Conservation (phyloP, 2,797 vertebrate species). For the Astyanax mexicanus region DNA sequence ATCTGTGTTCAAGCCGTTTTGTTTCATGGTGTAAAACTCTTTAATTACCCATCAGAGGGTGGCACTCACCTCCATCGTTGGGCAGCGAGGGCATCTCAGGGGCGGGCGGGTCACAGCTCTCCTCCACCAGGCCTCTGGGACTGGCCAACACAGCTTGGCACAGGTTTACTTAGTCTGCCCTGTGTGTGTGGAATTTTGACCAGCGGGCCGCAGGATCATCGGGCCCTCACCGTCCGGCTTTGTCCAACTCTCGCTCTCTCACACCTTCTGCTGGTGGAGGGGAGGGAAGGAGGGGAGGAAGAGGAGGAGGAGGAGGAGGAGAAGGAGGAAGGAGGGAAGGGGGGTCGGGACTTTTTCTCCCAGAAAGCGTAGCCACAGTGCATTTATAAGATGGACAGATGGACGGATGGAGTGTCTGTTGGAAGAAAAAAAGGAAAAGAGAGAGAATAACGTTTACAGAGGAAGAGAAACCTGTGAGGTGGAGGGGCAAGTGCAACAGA, state of each 20-base stretch:
- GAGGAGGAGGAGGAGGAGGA: slow-evolving; percentile 14
- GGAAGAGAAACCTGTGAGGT: slow-evolving; percentile 35
- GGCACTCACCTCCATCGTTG: slow-evolving; percentile 90
- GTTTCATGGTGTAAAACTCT: not conserved
- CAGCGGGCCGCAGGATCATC: slow-evolving; percentile 71
- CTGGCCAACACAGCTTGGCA: slow-evolving; percentile 52
- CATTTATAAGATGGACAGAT: slow-evolving; percentile 65
- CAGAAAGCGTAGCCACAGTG: slow-evolving; percentile 62
- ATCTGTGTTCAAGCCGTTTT: not conserved
- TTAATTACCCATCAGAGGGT: not conserved
- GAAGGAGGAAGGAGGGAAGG: slow-evolving; percentile 35
- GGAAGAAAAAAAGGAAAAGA: slow-evolving; percentile 57
- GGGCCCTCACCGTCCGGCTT: slow-evolving; percentile 60
- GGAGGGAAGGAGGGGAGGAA: slow-evolving; percentile 25
- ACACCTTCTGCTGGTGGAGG: slow-evolving; percentile 24
- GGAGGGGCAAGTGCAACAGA: slow-evolving; percentile 44
- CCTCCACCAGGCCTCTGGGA: slow-evolving; percentile 71
- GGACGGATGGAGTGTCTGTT: slow-evolving; percentile 64
- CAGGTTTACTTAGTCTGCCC: slow-evolving; percentile 67
- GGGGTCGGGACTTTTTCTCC: slow-evolving; percentile 56
- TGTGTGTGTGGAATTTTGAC: slow-evolving; percentile 59
- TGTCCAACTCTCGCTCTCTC: slow-evolving; percentile 40
- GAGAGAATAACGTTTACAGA: slow-evolving; percentile 44
- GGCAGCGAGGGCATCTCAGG: slow-evolving; percentile 94
- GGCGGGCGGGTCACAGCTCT: slow-evolving; percentile 67